phyloP scores from a whole-genome alignment of 2,797 vertebrate species.

The Manis crassicaudata region DNA sequence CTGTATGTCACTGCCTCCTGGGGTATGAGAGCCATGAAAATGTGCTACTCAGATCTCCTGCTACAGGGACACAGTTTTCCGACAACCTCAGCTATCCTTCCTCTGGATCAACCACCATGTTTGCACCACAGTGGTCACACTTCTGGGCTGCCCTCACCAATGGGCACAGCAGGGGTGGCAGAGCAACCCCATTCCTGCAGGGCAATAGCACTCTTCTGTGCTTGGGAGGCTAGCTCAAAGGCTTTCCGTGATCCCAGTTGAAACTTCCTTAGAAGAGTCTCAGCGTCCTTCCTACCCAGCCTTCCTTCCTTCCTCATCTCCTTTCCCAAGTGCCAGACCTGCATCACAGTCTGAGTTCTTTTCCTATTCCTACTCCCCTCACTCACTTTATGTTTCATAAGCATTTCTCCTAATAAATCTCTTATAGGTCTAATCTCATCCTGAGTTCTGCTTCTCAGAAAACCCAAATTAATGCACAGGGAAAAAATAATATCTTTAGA shows the following conservation, averaged over 20 bases:
- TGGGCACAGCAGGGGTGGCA: neutral
- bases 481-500: neutral
- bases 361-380: neutral
- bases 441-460: neutral
- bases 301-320: neutral
- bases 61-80: neutral
- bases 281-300: neutral
- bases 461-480: neutral
- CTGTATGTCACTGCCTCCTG: neutral
- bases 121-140: neutral
- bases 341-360: neutral
- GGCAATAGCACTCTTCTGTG: neutral
- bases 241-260: neutral
- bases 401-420: neutral
- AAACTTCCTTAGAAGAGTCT: neutral
- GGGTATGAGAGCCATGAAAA: neutral
- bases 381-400: neutral
- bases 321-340: neutral
- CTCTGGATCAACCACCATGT: neutral
- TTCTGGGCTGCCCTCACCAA: neutral
- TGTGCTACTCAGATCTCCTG: neutral
- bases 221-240: neutral
- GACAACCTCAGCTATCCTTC: neutral
- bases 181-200: neutral
- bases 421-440: neutral